phyloP scores from a whole-genome alignment of 2,113 vertebrate species.

The Hemiprocne comata region DNA sequence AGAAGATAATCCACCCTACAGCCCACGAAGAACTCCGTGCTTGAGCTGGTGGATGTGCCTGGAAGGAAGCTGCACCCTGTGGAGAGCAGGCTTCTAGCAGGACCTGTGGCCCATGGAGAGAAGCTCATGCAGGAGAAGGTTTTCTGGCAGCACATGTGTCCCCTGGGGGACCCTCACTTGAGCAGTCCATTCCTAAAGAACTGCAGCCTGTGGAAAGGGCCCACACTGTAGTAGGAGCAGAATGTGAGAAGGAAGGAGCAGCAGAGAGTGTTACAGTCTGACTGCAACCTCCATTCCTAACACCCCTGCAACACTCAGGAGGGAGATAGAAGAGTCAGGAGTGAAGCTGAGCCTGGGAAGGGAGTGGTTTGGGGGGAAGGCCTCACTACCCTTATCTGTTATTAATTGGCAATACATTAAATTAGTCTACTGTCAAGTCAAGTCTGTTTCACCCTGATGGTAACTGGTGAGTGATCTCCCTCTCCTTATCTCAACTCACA shows the following conservation, averaged over 20 bases:
- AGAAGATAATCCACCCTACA: no score
- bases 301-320: accelerated
- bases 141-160: background rate
- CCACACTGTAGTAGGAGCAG: background rate
- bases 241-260: background rate
- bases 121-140: background rate
- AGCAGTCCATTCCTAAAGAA: background rate
- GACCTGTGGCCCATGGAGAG: background rate
- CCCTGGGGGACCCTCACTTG: background rate
- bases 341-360: background rate
- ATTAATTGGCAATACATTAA: background rate
- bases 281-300: background rate
- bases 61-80: no score
- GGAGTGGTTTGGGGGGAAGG: background rate
- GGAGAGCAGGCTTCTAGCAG: background rate
- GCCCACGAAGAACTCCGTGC: no score
- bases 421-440: background rate
- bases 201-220: no score
- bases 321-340: background rate
- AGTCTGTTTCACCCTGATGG: no score
- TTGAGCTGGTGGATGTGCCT: no score
- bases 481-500: background rate
- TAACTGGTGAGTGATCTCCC: background rate
- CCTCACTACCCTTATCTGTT: background rate
- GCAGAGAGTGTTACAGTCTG: background rate